Conservation (phyloP, 2,113 vertebrate species). For the Psophia crepitans region DNA sequence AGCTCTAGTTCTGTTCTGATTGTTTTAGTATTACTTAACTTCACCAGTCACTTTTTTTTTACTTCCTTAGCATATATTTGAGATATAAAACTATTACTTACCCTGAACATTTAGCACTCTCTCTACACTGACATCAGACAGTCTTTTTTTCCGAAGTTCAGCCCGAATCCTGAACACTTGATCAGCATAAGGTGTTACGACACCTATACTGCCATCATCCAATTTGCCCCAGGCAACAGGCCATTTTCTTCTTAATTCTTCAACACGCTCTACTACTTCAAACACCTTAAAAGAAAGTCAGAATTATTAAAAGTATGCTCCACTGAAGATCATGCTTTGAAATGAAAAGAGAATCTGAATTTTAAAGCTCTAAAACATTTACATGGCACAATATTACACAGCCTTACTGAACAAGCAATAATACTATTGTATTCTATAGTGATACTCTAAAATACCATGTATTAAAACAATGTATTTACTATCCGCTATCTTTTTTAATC, state of each 20-base stretch:
- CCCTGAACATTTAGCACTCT: conserved; percentile 98
- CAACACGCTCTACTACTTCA: conserved; percentile 97
- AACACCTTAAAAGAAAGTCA: conserved; percentile 84
- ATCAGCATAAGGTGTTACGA: conserved; percentile 96
- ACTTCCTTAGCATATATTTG: background rate
- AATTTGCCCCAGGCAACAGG: conserved; percentile 97
- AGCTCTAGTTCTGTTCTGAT: background rate
- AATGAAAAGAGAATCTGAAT: background rate
- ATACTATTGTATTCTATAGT: background rate
- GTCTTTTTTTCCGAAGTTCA: conserved; percentile 95
- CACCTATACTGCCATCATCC: conserved; percentile 96
- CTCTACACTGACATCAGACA: conserved; percentile 96
- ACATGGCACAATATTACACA: background rate
- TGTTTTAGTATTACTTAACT: background rate
- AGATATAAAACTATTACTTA: conserved; percentile 62
- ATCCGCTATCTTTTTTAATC: background rate
- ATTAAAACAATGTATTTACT: background rate
- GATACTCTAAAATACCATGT: background rate
- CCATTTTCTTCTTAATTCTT: conserved; percentile 96
- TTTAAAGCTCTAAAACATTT: background rate
- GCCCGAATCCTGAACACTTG: conserved; percentile 97
- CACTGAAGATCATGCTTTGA: background rate
- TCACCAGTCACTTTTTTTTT: background rate
- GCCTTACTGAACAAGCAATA: background rate
- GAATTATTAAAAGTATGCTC: background rate